Evolutionary conservation across 2,113 vertebrate species (phyloP), one percentile per base, ranked within the genome.

Genomic region (Rallus limicola): DNA sequence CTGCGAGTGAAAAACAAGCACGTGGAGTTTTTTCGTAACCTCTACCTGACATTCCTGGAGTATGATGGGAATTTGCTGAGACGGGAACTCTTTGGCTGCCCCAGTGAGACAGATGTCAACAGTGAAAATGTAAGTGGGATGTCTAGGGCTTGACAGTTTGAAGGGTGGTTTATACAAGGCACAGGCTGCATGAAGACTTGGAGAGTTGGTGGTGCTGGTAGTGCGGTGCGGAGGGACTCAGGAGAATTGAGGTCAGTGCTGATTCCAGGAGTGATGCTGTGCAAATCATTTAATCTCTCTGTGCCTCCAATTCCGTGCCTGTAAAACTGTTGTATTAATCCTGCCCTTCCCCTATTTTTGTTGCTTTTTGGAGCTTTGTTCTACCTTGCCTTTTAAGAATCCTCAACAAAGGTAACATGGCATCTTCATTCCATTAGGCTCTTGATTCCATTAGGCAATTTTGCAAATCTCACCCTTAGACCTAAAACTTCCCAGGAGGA

Each of bases 1-100:
- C 98, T 99, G 10, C 98, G 99, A 34, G 99, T 99, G 76, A 99
- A 99, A 97, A 99, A 99, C 98, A 99, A 99, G 93, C 99, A 99
- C 0, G 99, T 99, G 65, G 99, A 99, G 97, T 99, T 99, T 70
- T 99, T 99, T 96, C 98, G 99, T 56, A 99, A 99, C 89, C 99
- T 99, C 74, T 99, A 99, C 95, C 98, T 99, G 82, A 99, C 99
- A 44, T 99, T 99, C 85, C 98, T 99, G 97, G 99, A 99, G 95
- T 99, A 99, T 1, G 99, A 99, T 7, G 99, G 99, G 25, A 99
- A 99, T 97, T 98, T 99, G 63, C 97, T 99, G 85, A 97, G 99
- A 46, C 97, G 99, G 13, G 99, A 99, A 64, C 98, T 99, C 42
- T 99, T 99, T 20, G 99, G 99, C 75, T 99, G 99, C 90, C 99